A percentile compares a stretch with the other conserved stretches of the same genome.
Conservation (phyloP, 2,113 vertebrate species). For the Coregonus clupeaformis region DNA sequence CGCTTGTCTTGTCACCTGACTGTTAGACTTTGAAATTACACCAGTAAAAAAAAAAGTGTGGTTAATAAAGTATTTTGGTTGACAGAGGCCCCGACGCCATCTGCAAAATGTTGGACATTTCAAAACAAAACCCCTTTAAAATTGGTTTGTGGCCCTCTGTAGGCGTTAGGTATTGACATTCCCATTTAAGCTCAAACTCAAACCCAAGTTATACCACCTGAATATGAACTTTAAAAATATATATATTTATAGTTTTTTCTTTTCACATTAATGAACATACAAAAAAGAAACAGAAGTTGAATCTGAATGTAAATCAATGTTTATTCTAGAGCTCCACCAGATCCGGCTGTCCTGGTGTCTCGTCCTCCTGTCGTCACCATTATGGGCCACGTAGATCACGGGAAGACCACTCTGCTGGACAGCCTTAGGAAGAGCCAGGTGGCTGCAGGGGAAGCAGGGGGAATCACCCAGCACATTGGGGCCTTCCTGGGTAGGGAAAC, state of each 20-base stretch:
- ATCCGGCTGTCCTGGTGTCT: constrained; percentile 71
- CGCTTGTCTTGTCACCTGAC: neutral
- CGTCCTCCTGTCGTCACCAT: constrained; percentile 91
- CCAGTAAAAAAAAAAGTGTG: no score
- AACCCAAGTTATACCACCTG: no score
- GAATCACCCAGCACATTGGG: constrained; percentile 89
- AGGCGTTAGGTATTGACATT: no score
- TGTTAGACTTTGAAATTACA: neutral
- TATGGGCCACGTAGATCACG: constrained; percentile 97
- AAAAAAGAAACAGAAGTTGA: neutral
- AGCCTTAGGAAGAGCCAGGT: constrained; percentile 88
- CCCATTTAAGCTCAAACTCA: no score
- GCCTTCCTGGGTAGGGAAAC: constrained; percentile 82
- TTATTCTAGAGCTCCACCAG: constrained; percentile 76
- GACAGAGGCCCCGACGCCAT: no score
- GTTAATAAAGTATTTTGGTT: no score
- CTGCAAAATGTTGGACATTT: no score
- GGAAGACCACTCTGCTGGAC: constrained; percentile 94
- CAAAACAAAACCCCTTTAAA: no score
- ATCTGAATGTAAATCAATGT: neutral
- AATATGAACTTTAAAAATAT: no score
- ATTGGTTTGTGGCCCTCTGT: no score
- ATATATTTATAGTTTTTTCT: no score
- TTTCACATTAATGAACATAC: neutral
- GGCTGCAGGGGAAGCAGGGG: constrained; percentile 81